Evolutionary conservation across 2,888 invertebrate species (phyloP).

Genomic region (Leptinotarsa juncta): DNA sequence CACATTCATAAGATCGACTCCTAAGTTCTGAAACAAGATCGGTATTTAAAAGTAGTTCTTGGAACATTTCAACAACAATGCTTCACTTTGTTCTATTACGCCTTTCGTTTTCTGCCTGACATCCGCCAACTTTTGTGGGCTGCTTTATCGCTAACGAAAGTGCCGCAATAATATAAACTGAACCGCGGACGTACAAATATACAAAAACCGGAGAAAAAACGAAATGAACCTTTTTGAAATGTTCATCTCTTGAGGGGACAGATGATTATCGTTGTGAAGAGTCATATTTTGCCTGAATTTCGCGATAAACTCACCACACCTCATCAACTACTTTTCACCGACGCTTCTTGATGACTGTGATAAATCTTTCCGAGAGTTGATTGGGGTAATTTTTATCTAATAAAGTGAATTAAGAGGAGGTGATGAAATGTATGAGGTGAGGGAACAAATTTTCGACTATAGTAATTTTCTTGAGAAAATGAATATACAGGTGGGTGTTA

Average conservation of each 20-base stretch:
- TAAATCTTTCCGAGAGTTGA: background rate
- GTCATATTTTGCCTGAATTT: slow-evolving; percentile 29
- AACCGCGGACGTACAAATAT: background rate
- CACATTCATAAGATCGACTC: too few relatives aligned
- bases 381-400: slow-evolving; percentile 5
- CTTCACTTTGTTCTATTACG: too few relatives aligned
- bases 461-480: background rate
- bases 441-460: background rate
- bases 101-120: background rate
- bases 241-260: slow-evolving; percentile 9
- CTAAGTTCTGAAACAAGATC: too few relatives aligned
- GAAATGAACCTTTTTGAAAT: background rate
- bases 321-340: slow-evolving; percentile 33
- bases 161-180: background rate
- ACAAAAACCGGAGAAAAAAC: background rate
- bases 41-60: too few relatives aligned
- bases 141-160: background rate
- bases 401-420: slow-evolving; percentile 4
- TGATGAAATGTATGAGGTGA: background rate
- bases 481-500: background rate
- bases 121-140: background rate
- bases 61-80: too few relatives aligned
- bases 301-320: slow-evolving; percentile 33
- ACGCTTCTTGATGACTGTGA: slow-evolving; percentile 15
- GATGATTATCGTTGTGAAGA: slow-evolving; percentile 22